Base-by-base conservation (phyloP, 2,888 invertebrate species). In the Drosophila helvetica region DNA sequence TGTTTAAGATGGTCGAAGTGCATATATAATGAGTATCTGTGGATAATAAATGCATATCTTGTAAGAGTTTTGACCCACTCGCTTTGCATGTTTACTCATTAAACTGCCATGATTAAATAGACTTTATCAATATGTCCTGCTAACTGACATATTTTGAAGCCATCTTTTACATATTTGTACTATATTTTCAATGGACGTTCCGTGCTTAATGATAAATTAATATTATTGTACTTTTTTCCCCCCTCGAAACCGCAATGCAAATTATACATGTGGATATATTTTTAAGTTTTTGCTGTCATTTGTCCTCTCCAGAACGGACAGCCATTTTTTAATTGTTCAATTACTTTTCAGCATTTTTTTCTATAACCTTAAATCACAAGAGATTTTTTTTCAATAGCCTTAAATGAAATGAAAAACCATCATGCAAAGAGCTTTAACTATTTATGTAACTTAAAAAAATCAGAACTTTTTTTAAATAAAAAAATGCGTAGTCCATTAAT, bases 151-250 rank as follows among this genome's bases (percentile, higher is more conserved):
- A 54, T 33, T 43, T 10, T n/a, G n/a, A n/a, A n/a, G n/a, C n/a
- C n/a, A 73, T 54, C 56, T 33, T 43, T 10, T n/a, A 10, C 45
- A 53, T 38, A 46, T 51, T 19, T 25, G 10, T 59, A 17, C 45
- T 33, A 38, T 75, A 57, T 65, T 61, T 54, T 27, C 55, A 22
- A 42, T 66, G 70, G 55, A n/a, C 48, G 18, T 22, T 8, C 45
- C 56, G 72, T 69, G 64, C 70, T 54, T 67, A 67, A 71, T 80
- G 66, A 65, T 65, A 72, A 70, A 74, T 68, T 68, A 61, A 64
- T 69, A 54, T 42, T 47, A 47, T 63, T 55, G 19, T 22, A 47
- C 19, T 27, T 63, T 57, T 47, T 52, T 25, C 7, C 53, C 48
- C 38, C 18, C 30, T 38, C 48, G 43, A 9, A n/a, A 43, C 50